phyloP scores from a whole-genome alignment of 2,888 invertebrate species.

The Gryllus longicercus region DNA sequence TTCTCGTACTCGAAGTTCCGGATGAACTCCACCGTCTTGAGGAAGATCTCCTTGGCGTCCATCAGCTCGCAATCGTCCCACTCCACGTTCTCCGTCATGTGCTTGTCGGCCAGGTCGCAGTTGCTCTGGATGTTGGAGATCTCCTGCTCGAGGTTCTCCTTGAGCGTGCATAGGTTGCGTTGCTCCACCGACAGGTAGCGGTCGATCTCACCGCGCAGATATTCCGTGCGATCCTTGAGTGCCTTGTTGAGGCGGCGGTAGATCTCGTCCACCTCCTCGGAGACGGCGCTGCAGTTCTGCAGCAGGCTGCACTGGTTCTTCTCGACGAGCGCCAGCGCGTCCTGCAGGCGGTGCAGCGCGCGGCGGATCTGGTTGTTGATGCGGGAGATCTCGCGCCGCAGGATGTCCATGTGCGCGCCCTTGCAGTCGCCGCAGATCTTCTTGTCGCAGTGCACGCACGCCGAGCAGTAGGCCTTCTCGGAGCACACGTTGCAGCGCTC shows the following conservation, averaged over 20 bases:
- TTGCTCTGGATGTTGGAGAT: constrained; percentile 93
- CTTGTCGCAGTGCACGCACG: constrained; percentile 95
- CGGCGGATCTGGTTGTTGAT: constrained; percentile 85
- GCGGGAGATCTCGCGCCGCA: constrained; percentile 84
- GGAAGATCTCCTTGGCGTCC: constrained; percentile 93
- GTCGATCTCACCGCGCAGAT: constrained; percentile 84
- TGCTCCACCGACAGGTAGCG: constrained; percentile 86
- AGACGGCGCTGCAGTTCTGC: constrained; percentile 83
- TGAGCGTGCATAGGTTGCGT: constrained; percentile 77
- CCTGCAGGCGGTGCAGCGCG: constrained; percentile 83
- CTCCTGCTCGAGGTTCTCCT: constrained; percentile 92
- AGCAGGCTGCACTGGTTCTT: constrained; percentile 85
- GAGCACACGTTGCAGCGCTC: constrained; percentile 91
- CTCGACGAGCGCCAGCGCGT: constrained; percentile 77
- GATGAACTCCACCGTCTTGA: constrained; percentile 92
- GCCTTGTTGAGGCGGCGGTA: constrained; percentile 82
- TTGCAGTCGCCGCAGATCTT: constrained; percentile 96
- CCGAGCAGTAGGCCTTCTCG: constrained; percentile 82
- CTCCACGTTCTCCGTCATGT: constrained; percentile 83
- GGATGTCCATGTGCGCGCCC: constrained; percentile 91
- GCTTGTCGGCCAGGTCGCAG: constrained; percentile 93
- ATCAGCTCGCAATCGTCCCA: constrained; percentile 92
- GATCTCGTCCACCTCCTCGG: constrained; percentile 92
- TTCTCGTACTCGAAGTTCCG: constrained; percentile 91
- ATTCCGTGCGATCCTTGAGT: constrained; percentile 84